Conservation (phyloP, 2,113 vertebrate genomes). For the Catharus minimus region DNA sequence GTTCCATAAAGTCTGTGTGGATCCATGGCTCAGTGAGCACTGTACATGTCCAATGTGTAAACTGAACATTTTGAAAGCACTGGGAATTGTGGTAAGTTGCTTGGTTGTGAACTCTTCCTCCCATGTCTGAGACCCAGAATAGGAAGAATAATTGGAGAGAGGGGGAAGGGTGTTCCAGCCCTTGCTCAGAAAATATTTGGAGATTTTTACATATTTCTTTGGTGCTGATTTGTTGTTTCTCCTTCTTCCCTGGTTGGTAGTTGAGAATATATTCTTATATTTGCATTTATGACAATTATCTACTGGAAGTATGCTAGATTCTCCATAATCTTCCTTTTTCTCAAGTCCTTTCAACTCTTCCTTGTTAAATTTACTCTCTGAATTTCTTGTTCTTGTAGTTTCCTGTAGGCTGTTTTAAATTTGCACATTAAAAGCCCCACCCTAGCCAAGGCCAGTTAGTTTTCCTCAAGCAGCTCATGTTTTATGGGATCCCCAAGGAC, state of each 20-base stretch:
- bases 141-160: not conserved
- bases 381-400: not conserved
- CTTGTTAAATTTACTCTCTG: not conserved
- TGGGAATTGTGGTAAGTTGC: conserved; percentile 91
- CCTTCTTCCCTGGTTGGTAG: not conserved
- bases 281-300: not conserved
- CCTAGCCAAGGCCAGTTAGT: not conserved
- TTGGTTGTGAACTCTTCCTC: not conserved
- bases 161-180: not conserved
- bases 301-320: not conserved
- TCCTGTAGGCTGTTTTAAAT: not conserved
- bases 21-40: conserved; percentile 97
- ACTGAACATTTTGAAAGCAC: conserved; percentile 96
- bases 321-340: not conserved
- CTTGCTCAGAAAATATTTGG: not conserved
- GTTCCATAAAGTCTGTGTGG: conserved; percentile 97
- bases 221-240: not conserved
- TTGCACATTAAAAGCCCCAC: not conserved
- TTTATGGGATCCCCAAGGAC: not conserved
- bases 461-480: not conserved
- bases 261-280: not conserved
- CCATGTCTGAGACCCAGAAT: not conserved
- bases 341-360: not conserved
- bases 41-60: conserved; percentile 99
- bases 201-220: not conserved